Base-by-base conservation (phyloP, 2,113 vertebrate species). In the Leptobrachium ailaonicum region DNA sequence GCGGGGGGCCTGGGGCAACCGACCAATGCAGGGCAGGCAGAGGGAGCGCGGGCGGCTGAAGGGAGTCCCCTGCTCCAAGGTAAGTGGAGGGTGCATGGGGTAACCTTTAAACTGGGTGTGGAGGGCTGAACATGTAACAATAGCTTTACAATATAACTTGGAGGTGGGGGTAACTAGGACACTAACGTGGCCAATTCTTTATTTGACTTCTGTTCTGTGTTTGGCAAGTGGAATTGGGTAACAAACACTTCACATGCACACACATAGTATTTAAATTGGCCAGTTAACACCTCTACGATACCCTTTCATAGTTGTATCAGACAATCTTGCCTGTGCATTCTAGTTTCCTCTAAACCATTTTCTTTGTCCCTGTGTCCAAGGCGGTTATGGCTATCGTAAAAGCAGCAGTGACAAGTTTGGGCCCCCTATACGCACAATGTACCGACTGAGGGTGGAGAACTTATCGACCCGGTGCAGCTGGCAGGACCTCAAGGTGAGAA, bases 371-470 rank as follows among this genome's bases (percentile, higher is more conserved):
- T 75, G 10, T 66, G 42, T 90, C 89, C 87, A 94, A 98, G 96
- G 94, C 92, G 96, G 95, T 89, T 94, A 93, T 94, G 95, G 95
- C 78, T 96, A 96, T 92, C 96, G 96, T 82, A 96, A 96, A 89
- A 96, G 95, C 87, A 95, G 95, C 87, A 93, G 95, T 90, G 97
- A 99, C 92, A 91, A 97, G 85, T 97, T 96, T 20, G 97, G 97
- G 82, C 97, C 97, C 80, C 97, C 97, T 0, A 95, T 96, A 72
- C 93, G 97, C 86, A 98, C 97, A 78, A 97, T 98, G 87, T 98
- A 98, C 91, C 95, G 97, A 75, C 95, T 99, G 84, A 97, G 98
- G 90, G 97, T 98, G 88, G 97, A 98, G 90, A 99, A 99, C 90
- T 92, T 98, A 86, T 99, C 97, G 83, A 98, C 96, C 86, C 96